Base-by-base conservation (phyloP, 2,797 vertebrate genomes). In the Hirundo rustica region DNA sequence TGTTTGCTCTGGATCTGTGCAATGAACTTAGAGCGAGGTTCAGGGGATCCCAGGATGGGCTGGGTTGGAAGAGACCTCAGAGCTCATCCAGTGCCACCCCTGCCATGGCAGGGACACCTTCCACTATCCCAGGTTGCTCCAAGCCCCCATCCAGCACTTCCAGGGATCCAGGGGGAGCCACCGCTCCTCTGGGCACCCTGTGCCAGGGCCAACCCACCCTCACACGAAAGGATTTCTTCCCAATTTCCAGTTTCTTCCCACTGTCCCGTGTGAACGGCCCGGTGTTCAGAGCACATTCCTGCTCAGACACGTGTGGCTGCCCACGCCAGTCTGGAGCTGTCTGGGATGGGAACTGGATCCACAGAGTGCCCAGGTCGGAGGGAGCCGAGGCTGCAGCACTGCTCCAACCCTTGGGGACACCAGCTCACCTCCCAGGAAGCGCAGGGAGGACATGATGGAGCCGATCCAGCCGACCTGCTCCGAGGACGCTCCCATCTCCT, bases 381-480 rank as follows among this genome's bases (percentile, higher is more conserved):
- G 4, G 68, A 32, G 19, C 36, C 3, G 11, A 26, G 61, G 48
- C 13, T 20, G 47, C 29, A 21, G 27, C 0, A 0, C 21, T 34
- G 36, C 20, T 19, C 62, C 75, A 9, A 1, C 2, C 50, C 47
- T 1, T 4, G 19, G 0, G 10, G 34, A 9, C 18, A 4, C 26
- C 40, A 6, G 34, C 96, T 94, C 75, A 99, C 99, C 99, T 98
- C 98, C 98, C 53, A 98, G 98, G 87, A 99, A 98, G 92, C 98
- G 98, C 85, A 99, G 97, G 48, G 99, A 98, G 14, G 98, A 99
- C 99, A 99, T 99, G 96, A 99, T 98, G 89, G 99, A 99, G 67
- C 99, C 99, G 1, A 99, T 99, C 99, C 99, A 99, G 95, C 99
- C 98, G 97, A 98, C 97, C 88, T 99, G 98, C 96, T 99, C 98